These are phyloP conservation scores for Hirtodrosophila histrioides DNA, from an alignment of 2,888 invertebrate genomes.

Conservation along the genomic window DNA sequence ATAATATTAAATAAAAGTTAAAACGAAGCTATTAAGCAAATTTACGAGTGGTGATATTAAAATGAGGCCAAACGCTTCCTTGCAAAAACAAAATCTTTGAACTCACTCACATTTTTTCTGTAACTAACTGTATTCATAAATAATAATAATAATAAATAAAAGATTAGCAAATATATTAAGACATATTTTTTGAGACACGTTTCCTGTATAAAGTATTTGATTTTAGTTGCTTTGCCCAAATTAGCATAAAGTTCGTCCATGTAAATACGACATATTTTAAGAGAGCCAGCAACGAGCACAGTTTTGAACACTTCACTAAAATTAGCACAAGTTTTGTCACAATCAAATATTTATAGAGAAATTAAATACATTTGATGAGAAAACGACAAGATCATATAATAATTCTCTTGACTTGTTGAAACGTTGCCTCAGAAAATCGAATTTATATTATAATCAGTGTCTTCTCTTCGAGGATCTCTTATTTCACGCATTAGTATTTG, in stretches of 20 bases:
- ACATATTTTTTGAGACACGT: conserved; percentile 37
- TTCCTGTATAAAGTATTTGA: conserved; percentile 63
- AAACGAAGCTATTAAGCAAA: conserved; percentile 74
- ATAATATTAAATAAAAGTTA: conserved; percentile 41
- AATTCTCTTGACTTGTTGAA: neutral
- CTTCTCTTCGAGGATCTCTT: conserved; percentile 24
- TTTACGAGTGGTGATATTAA: conserved; percentile 74
- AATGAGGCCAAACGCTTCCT: conserved; percentile 79
- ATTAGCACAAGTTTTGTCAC: neutral
- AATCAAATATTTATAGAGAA: too few relatives aligned
- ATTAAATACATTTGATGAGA: too few relatives aligned
- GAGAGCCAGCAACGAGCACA: conserved; percentile 12
- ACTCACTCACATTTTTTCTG: conserved; percentile 41
- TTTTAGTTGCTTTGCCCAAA: conserved; percentile 56
- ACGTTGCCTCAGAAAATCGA: conserved; percentile 18
- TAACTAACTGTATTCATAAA: conserved; percentile 20
- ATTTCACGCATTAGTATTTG: conserved; percentile 18
- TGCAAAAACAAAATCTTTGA: conserved; percentile 38
- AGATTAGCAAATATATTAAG: conserved; percentile 2
- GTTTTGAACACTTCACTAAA: conserved; percentile 41
- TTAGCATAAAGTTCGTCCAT: conserved; percentile 41
- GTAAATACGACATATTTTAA: conserved; percentile 29
- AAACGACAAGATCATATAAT: too few relatives aligned
- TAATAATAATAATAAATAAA: conserved; percentile 3
- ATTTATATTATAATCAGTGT: conserved; percentile 21